phyloP scores from a whole-genome alignment of 2,113 vertebrate genomes.

The Xenopus borealis region DNA sequence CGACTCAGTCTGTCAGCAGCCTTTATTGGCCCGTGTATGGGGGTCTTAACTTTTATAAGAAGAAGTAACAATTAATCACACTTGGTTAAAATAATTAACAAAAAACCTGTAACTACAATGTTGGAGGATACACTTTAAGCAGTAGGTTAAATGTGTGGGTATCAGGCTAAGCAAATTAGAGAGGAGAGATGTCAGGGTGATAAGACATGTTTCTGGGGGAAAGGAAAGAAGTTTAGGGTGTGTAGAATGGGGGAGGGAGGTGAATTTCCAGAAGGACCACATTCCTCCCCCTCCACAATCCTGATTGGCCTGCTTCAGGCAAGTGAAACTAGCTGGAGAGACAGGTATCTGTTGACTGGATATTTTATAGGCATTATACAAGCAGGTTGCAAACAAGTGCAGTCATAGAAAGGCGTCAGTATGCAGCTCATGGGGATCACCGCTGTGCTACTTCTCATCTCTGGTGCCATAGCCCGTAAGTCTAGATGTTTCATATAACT shows the following conservation, averaged over 20 bases:
- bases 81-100: too few species aligned
- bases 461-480: conserved; percentile 20
- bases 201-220: background rate
- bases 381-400: background rate
- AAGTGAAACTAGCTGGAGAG: conserved; percentile 32
- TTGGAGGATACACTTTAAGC: background rate
- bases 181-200: background rate
- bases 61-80: too few species aligned
- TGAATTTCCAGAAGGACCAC: conserved; percentile 37
- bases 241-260: conserved; percentile 19
- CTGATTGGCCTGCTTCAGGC: conserved; percentile 15
- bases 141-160: background rate
- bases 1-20: too few species aligned
- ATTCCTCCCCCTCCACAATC: conserved; percentile 9
- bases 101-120: background rate
- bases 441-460: conserved; percentile 4
- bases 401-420: background rate
- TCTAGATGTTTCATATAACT: background rate
- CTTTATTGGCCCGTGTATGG: too few species aligned
- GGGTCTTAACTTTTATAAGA: too few species aligned
- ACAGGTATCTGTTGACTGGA: background rate
- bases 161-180: too few species aligned
- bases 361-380: background rate
- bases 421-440: conserved; percentile 5
- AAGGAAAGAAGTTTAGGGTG: background rate